Evolutionary conservation across 1,140 invertebrate genomes (phyloP), one percentile per base, ranked within the genome.

Genomic region (Aporrectodea caliginosa): DNA sequence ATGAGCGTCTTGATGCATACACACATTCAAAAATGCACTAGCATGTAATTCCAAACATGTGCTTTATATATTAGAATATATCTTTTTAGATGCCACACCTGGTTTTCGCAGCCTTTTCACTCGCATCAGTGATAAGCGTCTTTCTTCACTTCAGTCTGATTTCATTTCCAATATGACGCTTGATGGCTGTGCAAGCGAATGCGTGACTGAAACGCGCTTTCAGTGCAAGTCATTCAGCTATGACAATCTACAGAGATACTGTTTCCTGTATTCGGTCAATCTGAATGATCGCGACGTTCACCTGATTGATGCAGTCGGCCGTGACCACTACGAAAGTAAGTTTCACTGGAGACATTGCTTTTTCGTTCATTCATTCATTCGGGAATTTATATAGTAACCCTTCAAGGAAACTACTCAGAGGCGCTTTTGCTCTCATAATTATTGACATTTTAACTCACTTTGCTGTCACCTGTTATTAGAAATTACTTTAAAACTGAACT

Each of bases 161-260:
- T 58, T 43, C 35, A 34, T 75, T 0, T 31, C 71, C 33, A 75
- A 79, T 35, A 68, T 34, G 22, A 74, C 71, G 22, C 70, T 79
- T 1, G 78, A 75, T 12, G 72, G 29, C n/a, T 79, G 78, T 32
- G 78, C 78, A 33, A 31, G 43, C n/a, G 70, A 27, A 70, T 34
- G 33, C n/a, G 35, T 69, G n/a, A 58, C 27, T 16, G 84, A 86
- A 79, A 85, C 82, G 12, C 78, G 80, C 35, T 87, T 87, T 74
- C 75, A 81, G 27, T 87, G 86, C 75, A 78, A 78, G 35, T 87
- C 85, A 80, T 86, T 87, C 79, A 86, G 87, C 75, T 87, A 83
- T 76, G 35, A 79, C 72, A 79, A 74, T 35, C 16, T 32, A 27
- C 29, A n/a, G 31, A 43, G 27, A 68, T 16, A 30, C 0, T 79